Conservation (phyloP, 2,888 invertebrate genomes). For the Cecidostiba fungosa region DNA sequence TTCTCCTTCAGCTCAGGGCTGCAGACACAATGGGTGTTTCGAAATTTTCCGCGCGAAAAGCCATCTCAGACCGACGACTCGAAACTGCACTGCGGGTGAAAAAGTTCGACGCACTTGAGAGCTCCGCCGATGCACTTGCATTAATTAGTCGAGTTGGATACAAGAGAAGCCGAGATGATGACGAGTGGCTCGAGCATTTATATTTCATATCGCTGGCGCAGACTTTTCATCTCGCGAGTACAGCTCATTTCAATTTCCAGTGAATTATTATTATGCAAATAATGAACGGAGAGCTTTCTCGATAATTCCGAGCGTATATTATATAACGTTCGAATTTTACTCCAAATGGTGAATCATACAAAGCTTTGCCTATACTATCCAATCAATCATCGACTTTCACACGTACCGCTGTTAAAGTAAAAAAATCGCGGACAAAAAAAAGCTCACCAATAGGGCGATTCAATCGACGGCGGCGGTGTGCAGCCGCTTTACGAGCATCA, state of each 20-base stretch:
- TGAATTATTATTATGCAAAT: neutral
- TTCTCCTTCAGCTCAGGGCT: too few relatives aligned
- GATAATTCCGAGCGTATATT: neutral
- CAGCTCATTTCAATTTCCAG: neutral
- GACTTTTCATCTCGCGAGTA: neutral
- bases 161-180: too few relatives aligned
- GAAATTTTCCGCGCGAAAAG: too few relatives aligned
- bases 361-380: neutral
- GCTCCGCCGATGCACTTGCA: too few relatives aligned
- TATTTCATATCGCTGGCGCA: too few relatives aligned
- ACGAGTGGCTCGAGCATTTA: too few relatives aligned
- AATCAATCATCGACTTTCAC: conserved; percentile 12
- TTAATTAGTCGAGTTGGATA: neutral
- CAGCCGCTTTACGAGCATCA: conserved; percentile 41
- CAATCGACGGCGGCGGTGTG: conserved; percentile 31
- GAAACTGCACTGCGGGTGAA: too few relatives aligned
- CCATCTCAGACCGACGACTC: too few relatives aligned
- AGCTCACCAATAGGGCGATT: conserved; percentile 29
- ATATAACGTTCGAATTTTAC: neutral
- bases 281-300: neutral
- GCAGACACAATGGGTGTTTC: too few relatives aligned
- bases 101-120: too few relatives aligned
- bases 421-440: neutral
- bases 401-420: neutral
- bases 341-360: neutral